These are phyloP conservation scores for Bhutanitis thaidina DNA, from an alignment of 2,888 invertebrate species.

Conservation along the genomic window DNA sequence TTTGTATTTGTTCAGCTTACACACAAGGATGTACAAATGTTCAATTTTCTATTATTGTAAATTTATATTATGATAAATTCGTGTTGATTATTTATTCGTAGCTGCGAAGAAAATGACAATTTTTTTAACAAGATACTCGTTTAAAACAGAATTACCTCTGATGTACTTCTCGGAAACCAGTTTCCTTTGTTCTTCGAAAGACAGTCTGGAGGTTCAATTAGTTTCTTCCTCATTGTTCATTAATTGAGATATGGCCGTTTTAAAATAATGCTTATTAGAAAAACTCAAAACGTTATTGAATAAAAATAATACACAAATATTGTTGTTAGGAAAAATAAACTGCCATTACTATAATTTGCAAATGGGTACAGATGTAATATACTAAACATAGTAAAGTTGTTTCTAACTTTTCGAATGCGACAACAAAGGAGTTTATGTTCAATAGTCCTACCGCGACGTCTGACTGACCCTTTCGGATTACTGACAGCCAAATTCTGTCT, in stretches of 20 bases:
- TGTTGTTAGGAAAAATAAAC: too few relatives aligned
- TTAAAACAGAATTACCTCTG: conserved; percentile 10
- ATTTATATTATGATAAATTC: background rate
- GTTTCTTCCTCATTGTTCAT: conserved; percentile 20
- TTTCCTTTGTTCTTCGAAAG: conserved; percentile 20
- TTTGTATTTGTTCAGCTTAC: too few relatives aligned
- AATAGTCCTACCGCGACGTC: conserved; percentile 16
- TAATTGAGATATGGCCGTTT: conserved; percentile 17
- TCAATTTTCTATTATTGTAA: too few relatives aligned
- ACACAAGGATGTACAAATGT: too few relatives aligned
- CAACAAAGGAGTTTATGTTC: conserved; percentile 31
- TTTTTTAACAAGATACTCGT: conserved; percentile 1
- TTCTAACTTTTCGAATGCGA: conserved; percentile 29
- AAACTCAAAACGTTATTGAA: too few relatives aligned
- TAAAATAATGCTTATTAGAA: too few relatives aligned
- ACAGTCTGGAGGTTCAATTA: conserved; percentile 20
- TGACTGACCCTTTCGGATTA: conserved; percentile 13
- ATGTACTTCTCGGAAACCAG: conserved; percentile 16
- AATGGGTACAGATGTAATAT: too few relatives aligned
- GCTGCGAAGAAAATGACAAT: background rate
- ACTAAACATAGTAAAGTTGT: too few relatives aligned
- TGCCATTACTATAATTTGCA: too few relatives aligned
- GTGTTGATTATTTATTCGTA: background rate
- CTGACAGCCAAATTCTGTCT: conserved; percentile 2
- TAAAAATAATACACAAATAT: too few relatives aligned